These are phyloP conservation scores for Sus scrofa DNA, from an alignment of 2,113 vertebrate species.

Conservation along the genomic window DNA sequence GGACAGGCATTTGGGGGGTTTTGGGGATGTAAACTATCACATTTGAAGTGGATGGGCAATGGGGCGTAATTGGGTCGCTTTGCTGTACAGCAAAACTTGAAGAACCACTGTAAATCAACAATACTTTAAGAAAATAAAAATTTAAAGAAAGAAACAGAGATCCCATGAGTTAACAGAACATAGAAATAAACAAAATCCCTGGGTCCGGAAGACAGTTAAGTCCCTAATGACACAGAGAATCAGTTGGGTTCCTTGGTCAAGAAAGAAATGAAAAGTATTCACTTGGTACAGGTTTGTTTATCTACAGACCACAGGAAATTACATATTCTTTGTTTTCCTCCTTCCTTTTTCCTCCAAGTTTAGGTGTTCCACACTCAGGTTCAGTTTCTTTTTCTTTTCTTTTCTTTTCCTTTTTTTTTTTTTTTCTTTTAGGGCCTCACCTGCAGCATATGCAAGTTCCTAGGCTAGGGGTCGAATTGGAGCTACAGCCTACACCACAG, in stretches of 20 bases:
- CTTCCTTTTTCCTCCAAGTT: neutral
- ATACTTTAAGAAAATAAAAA: no score
- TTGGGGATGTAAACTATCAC: no score
- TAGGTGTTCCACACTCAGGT: neutral
- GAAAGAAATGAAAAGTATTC: conserved; percentile 65
- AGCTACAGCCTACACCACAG: no score
- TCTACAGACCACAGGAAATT: neutral
- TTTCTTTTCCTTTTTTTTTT: no score
- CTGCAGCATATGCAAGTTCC: no score
- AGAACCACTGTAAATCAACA: no score
- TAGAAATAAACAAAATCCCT: neutral
- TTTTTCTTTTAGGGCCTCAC: no score
- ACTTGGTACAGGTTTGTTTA: neutral
- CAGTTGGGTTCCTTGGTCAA: neutral
- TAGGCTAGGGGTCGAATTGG: no score
- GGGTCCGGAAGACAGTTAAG: conserved; percentile 55
- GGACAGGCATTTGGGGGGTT: no score
- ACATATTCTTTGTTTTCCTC: neutral
- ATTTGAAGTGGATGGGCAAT: no score
- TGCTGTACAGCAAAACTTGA: no score
- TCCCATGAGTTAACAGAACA: neutral
- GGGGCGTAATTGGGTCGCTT: no score
- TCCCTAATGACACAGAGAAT: conserved; percentile 15
- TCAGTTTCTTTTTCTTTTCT: neutral
- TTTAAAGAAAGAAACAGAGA: neutral